Conservation (phyloP, 1,140 invertebrate genomes). For the Diabrotica undecimpunctata region DNA sequence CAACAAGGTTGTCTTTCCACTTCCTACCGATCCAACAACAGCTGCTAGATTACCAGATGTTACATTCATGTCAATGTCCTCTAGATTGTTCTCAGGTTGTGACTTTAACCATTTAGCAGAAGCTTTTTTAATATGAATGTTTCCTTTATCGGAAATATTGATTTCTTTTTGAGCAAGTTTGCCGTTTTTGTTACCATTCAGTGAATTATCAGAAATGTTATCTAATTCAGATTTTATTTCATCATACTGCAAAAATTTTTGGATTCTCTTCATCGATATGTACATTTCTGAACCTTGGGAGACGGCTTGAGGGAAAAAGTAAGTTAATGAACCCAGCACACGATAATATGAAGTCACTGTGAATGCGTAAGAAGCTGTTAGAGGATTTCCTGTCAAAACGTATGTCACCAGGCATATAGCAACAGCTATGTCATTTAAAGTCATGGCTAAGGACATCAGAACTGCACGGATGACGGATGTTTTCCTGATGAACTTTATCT, state of each 20-base stretch:
- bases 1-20: conserved; percentile 74
- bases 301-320: conserved; percentile 63
- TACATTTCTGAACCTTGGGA: conserved; percentile 58
- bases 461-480: conserved; percentile 62
- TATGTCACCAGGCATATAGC: conserved; percentile 73
- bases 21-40: conserved; percentile 68
- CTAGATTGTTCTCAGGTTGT: conserved; percentile 54
- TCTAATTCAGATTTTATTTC: conserved; percentile 6
- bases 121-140: conserved; percentile 22
- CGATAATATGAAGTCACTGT: conserved; percentile 69
- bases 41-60: conserved; percentile 56
- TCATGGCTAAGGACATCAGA: conserved; percentile 67
- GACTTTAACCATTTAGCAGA: conserved; percentile 39
- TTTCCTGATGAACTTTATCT: conserved; percentile 33
- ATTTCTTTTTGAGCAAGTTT: background rate
- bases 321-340: conserved; percentile 66
- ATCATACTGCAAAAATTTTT: conserved; percentile 52
- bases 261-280: conserved; percentile 63
- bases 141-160: background rate
- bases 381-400: conserved; percentile 63
- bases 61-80: conserved; percentile 53
- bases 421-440: conserved; percentile 68
- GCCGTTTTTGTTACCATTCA: background rate
- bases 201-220: background rate
- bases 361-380: conserved; percentile 73